A percentile compares a stretch with the other conserved stretches of the same genome.
Conservation (phyloP, 2,113 vertebrate species). For the Rostratula benghalensis region DNA sequence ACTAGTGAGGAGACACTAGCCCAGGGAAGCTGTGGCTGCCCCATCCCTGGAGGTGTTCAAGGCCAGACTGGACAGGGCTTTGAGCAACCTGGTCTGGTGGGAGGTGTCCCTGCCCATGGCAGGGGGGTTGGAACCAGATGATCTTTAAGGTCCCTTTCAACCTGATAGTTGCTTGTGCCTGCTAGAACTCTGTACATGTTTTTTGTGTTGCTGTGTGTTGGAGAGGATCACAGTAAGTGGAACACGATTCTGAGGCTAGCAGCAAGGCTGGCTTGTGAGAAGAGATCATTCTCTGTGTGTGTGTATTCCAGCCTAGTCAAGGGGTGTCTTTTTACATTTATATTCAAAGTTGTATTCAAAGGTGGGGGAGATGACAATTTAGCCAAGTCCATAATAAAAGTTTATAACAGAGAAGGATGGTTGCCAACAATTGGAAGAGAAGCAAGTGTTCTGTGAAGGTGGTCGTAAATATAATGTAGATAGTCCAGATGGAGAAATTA, state of each 20-base stretch:
- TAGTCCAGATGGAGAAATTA: neutral
- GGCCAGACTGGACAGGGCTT: no score
- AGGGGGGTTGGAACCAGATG: no score
- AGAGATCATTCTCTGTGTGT: neutral
- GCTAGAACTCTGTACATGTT: neutral
- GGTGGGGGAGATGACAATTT: neutral
- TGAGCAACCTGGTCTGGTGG: no score
- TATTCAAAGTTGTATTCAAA: neutral
- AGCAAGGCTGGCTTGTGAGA: neutral
- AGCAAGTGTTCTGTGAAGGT: constrained; percentile 1
- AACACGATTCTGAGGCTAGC: neutral
- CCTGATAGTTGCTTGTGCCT: neutral
- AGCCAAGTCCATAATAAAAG: neutral
- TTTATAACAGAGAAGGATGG: neutral
- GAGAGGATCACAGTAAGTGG: neutral
- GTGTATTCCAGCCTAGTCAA: neutral
- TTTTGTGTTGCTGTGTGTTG: neutral
- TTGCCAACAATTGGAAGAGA: neutral
- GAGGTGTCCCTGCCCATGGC: no score
- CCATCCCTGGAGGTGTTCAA: no score
- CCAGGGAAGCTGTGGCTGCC: no score
- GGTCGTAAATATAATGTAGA: neutral
- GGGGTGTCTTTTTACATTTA: neutral
- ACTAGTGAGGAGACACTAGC: no score
- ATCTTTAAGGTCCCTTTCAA: no score